Percentiles rank a stretch among this genome's conserved stretches.
phyloP scores from a whole-genome alignment of 2,113 vertebrate species.

The Coptodon rendalli region DNA sequence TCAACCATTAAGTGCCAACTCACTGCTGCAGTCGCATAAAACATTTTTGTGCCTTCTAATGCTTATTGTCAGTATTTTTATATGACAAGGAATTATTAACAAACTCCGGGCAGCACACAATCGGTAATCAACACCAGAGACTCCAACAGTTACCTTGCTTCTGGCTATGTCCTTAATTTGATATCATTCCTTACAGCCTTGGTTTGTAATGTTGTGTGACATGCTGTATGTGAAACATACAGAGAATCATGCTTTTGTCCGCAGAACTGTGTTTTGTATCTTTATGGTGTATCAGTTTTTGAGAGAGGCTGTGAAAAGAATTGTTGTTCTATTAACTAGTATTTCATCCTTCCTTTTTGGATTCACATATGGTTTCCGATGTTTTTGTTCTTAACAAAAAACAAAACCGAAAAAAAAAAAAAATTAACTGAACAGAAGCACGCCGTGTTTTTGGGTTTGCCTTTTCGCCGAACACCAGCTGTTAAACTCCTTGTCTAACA shows the following conservation, averaged over 20 bases:
- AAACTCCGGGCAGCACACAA: conserved; percentile 41
- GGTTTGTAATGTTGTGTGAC: conserved; percentile 47
- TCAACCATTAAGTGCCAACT: conserved; percentile 47
- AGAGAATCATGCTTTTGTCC: conserved; percentile 35
- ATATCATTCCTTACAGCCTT: conserved; percentile 55
- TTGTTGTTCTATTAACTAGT: conserved; percentile 78
- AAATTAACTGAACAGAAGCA: neutral
- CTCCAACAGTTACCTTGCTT: conserved; percentile 25
- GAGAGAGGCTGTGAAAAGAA: conserved; percentile 59
- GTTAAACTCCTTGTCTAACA: neutral
- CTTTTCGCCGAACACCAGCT: neutral
- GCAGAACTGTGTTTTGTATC: conserved; percentile 68
- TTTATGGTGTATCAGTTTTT: conserved; percentile 56
- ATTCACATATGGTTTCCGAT: neutral
- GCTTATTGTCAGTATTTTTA: conserved; percentile 57
- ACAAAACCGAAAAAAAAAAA: neutral
- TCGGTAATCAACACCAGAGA: conserved; percentile 9
- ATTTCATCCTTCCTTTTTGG: conserved; percentile 24
- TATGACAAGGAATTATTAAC: conserved; percentile 55
- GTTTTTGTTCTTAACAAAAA: neutral
- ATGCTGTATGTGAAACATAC: conserved; percentile 1
- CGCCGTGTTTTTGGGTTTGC: neutral
- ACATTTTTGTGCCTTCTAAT: conserved; percentile 61
- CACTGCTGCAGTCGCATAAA: conserved; percentile 38
- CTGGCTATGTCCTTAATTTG: conserved; percentile 42